phyloP scores from a whole-genome alignment of 2,888 invertebrate species.

The Megalurothrips usitatus region DNA sequence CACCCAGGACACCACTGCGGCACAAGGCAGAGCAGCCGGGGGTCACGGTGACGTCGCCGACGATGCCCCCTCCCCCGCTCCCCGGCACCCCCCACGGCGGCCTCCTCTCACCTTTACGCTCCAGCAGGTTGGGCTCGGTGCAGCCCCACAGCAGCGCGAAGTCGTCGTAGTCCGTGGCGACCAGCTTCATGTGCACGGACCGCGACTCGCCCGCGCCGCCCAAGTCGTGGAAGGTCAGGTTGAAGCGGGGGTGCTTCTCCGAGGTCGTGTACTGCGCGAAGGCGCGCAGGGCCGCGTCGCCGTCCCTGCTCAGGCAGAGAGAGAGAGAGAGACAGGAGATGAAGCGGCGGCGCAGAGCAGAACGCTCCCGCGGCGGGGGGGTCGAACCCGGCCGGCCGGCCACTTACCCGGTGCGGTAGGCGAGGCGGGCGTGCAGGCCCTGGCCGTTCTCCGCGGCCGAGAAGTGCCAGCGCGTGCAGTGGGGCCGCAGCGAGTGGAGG shows the following conservation, averaged over 20 bases:
- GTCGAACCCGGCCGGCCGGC: not conserved
- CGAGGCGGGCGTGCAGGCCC: constrained; percentile 6
- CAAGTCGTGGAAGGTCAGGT: constrained; percentile 13
- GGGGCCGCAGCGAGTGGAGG: not conserved
- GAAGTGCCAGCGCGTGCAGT: constrained; percentile 14
- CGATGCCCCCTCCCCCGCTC: too few relatives aligned
- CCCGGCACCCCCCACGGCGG: too few relatives aligned
- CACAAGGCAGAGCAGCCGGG: not conserved
- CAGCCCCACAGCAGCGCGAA: constrained; percentile 18
- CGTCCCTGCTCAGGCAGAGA: not conserved
- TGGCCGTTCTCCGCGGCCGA: not conserved
- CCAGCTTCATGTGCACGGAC: not conserved
- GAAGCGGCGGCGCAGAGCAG: not conserved
- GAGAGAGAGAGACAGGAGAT: not conserved
- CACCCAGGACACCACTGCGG: constrained; percentile 13
- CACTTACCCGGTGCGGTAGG: not conserved
- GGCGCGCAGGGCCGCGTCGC: not conserved
- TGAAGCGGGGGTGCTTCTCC: constrained; percentile 7
- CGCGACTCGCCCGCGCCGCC: not conserved
- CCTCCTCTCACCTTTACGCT: not conserved
- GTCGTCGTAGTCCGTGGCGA: constrained; percentile 18
- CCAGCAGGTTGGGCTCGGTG: not conserved
- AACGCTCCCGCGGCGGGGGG: not conserved
- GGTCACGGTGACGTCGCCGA: not conserved
- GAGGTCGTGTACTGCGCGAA: constrained; percentile 9